A percentile compares a stretch with the other conserved stretches of the same genome.
Conservation (phyloP, 2,888 invertebrate species). For the Blastobasis adustella region DNA sequence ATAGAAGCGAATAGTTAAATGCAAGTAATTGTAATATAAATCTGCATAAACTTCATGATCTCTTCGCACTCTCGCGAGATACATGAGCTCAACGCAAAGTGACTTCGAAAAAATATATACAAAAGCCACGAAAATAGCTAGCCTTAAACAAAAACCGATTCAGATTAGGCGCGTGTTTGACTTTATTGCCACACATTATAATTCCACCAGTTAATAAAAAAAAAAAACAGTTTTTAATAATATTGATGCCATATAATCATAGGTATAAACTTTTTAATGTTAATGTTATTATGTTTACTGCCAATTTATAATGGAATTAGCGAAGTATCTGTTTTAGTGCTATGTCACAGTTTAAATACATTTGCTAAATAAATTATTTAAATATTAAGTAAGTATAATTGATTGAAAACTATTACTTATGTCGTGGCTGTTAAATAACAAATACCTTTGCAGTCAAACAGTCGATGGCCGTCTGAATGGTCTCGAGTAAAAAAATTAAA, state of each 20-base stretch:
- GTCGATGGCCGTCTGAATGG: conserved; percentile 32
- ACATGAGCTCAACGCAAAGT: conserved; percentile 21
- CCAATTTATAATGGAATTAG: too few species aligned
- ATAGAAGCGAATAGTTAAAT: conserved; percentile 8
- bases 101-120: conserved; percentile 6
- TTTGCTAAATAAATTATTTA: too few species aligned
- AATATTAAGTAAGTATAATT: neutral
- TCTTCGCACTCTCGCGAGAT: conserved; percentile 23
- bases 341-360: too few species aligned
- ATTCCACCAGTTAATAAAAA: too few species aligned
- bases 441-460: conserved; percentile 38
- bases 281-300: too few species aligned
- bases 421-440: conserved; percentile 4
- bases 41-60: conserved; percentile 21
- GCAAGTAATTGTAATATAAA: conserved; percentile 6
- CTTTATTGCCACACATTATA: neutral
- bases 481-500: conserved; percentile 43
- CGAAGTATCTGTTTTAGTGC: too few species aligned
- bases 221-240: too few species aligned
- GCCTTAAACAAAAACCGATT: conserved; percentile 19
- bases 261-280: too few species aligned
- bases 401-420: neutral
- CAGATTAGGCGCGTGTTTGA: conserved; percentile 5
- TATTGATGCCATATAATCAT: too few species aligned
- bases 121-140: conserved; percentile 26